Evolutionary conservation across 2,888 invertebrate genomes (phyloP), one percentile per base, ranked within the genome.

Genomic region (Spisula solida): DNA sequence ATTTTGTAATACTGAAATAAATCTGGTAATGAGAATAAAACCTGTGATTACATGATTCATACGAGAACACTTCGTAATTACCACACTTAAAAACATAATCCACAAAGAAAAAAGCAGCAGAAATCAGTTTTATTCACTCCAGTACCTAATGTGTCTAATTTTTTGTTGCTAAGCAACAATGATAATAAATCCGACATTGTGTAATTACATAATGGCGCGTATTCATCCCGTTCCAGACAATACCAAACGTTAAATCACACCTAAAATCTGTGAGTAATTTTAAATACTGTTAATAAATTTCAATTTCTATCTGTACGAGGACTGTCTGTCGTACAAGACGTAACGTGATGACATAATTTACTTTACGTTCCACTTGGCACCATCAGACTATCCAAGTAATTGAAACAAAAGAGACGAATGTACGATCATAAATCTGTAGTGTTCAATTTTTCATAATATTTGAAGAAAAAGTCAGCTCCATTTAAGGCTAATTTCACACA

Each of bases 301-400:
- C 31, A 75, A 75, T 75, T 75, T 34, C 75, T 8, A 34, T 75
- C 34, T 16, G 34, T 5, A 34, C 31, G 31, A 75, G 34, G 75
- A 31, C 31, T 75, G 29, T 75, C 29, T 75, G 75, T 75, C 75
- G 16, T 34, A 75, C 34, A 75, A 75, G 75, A 75, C 16, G 34
- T 31, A 75, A 75, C 31, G 75, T 34, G 75, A 34, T 70, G 86
- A 86, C 70, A 66, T 86, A 81, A 86, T 86, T 81, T 81, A 48
- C 86, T 86, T 86, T 86, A 86, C 48, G 29, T 31, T 31, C 48
- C 75, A 75, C 70, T 83, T 47, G 14, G 47, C 41, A 60, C 41
- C 16, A 12, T 8, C 34, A 82, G 31, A 80, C 31, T 51, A 4
- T n/a, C 47, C 25, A 48, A 75, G 41, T 83, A 83, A 83, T 83